Base-by-base conservation (phyloP, 2,888 invertebrate genomes). In the Siphonodentalium dalli region DNA sequence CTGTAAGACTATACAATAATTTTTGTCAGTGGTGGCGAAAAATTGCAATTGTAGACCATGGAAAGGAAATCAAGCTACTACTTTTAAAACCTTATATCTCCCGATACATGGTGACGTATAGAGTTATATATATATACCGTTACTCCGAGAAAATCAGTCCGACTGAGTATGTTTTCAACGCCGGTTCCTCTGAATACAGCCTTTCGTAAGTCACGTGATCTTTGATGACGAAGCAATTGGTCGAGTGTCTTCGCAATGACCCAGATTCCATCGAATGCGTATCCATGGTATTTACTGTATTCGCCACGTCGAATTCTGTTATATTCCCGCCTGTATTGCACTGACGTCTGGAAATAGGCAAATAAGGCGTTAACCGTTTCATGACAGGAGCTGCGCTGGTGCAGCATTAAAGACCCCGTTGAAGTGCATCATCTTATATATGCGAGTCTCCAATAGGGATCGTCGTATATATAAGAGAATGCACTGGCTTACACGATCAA, bases 211-310 rank as follows among this genome's bases (percentile, higher is more conserved):
- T n/a, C 37, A 18, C 49, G 46, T 7, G 42, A 5, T n/a, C 33
- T 13, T 35, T 15, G 13, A n/a, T n/a, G n/a, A n/a, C 20, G 27
- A 27, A n/a, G n/a, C n/a, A n/a, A n/a, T n/a, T 90, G 89, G 76
- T 96, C 92, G 56, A 99, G 91, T 0, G 97, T 97, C 56, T 94
- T 83, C 0, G 98, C 98, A 65, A 98, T 92, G 0, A 96, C 93
- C 97, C 98, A 98, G 65, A 99, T 92, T 4, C 94, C 98, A 82
- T 99, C 98, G 80, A 98, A 99, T 9, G 97, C 96, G 82, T 98
- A 99, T 2, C 96, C 97, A 80, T 97, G 96, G 79, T 94, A 97
- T 65, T 94, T 87, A 29, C 94, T 95, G 83, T 93, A 95, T 75
- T 93, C 92, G 1, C 83, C 79, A 1, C 91, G 90, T 63, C 93